Evolutionary conservation across 53 echinoderm and acorn worm genomes (phyloP).

Genomic region (Mesocentrotus franciscanus): DNA sequence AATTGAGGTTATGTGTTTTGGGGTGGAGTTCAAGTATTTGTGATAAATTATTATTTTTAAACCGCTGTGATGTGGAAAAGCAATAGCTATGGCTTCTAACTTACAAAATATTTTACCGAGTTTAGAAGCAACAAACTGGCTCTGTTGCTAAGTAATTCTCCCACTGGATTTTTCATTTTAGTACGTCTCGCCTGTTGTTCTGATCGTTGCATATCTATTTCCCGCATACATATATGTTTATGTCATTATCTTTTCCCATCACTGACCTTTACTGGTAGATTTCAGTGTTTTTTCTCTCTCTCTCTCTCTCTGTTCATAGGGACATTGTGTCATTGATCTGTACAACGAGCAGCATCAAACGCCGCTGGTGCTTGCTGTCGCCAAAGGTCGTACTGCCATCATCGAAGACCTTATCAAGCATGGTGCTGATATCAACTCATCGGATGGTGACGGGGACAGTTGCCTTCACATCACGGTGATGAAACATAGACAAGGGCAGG

Average conservation of each 20-base stretch:
- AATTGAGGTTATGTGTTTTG: neutral
- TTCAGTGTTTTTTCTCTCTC: neutral
- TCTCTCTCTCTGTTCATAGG: constrained; percentile 8
- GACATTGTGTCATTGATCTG: constrained; percentile 47
- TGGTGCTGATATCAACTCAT: constrained; percentile 57
- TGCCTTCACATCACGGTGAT: constrained; percentile 43
- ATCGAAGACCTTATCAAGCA: constrained; percentile 50
- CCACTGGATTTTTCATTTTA: neutral
- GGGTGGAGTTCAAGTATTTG: too few relatives aligned
- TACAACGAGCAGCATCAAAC: constrained; percentile 65
- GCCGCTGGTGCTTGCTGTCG: constrained; percentile 30
- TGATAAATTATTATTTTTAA: too few relatives aligned
- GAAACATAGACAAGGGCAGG: constrained; percentile 58
- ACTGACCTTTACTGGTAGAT: neutral
- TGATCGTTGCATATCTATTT: too few relatives aligned
- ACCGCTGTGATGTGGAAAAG: too few relatives aligned
- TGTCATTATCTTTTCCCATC: neutral
- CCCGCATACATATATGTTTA: neutral
- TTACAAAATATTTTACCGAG: too few relatives aligned
- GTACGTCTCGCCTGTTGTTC: too few relatives aligned
- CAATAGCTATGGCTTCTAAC: too few relatives aligned
- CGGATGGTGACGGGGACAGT: constrained; percentile 58
- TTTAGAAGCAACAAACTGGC: too few relatives aligned
- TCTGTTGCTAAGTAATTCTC: too few relatives aligned
- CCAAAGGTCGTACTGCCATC: constrained; percentile 31